Base-by-base conservation (phyloP, 2,888 invertebrate genomes). In the Cerceris ruficornis region DNA sequence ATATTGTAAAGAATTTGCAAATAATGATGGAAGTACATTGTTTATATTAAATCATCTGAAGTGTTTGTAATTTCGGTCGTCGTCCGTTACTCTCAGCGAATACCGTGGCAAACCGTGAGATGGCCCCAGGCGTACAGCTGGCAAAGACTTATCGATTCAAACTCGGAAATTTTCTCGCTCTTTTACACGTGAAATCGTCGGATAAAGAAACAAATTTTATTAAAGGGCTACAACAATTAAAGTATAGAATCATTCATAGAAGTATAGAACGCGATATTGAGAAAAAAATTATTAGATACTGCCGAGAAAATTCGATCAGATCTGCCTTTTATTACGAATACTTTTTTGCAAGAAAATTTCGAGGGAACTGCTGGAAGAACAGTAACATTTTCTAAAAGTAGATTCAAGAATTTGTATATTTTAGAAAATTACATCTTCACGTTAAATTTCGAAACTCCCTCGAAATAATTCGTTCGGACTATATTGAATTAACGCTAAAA, bases 1-100 rank as follows among this genome's bases (percentile, higher is more conserved):
- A 85, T 83, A 82, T 83, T 85, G 88, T 87, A 85, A 84, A 87
- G 75, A 86, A 80, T 84, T 83, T 88, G 84, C 86, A 83, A 86
- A 86, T 87, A 87, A 85, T 84, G 79, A 87, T 80, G 67, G 78
- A 86, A 82, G 74, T 83, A 77, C 80, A 80, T 84, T 86, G 80
- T 85, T 86, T 83, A 80, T 70, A 69, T 75, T 69, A 82, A 83
- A 83, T 69, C 60, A 61, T 69, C 54, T 55, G 64, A 71, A 71
- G 80, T 82, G 70, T 81, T 72, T 71, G 49, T 65, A 28, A 75
- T 75, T 78, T 75, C 50, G 71, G 79, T 78, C 61, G 70, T 60
- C 71, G 79, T 70, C 75, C 75, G 70, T 50, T 75, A 66, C 15
- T 75, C 66, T 71, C 68, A 68, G 57, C 46, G 52, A 67, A 64